Conservation (phyloP, 2,797 vertebrate genomes). For the Melanotaenia pygmaea region DNA sequence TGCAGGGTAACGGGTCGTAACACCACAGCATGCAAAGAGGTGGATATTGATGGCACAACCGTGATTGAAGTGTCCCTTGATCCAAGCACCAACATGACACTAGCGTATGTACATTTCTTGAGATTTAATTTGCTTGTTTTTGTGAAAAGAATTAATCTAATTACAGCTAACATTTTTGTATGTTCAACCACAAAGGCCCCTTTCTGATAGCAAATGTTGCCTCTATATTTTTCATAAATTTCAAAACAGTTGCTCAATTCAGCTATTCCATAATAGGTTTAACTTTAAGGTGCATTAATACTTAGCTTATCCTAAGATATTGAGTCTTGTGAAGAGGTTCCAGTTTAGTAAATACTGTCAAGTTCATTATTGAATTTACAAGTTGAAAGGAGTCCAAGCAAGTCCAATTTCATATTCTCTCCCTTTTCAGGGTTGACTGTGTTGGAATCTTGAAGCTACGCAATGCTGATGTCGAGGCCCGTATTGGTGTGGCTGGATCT, state of each 20-base stretch:
- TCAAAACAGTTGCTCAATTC: constrained; percentile 8
- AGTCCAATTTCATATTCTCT: constrained; percentile 8
- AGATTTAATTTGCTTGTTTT: neutral
- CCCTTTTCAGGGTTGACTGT: constrained; percentile 90
- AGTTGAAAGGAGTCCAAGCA: constrained; percentile 12
- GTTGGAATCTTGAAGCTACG: constrained; percentile 97
- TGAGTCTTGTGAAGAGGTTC: constrained; percentile 7
- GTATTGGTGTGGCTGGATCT: constrained; percentile 95
- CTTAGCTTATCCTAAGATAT: constrained; percentile 1
- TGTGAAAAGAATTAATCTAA: neutral
- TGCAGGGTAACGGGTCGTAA: constrained; percentile 97
- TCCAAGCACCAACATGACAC: constrained; percentile 93
- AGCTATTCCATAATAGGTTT: neutral
- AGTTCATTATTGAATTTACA: constrained; percentile 23
- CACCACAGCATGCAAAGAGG: constrained; percentile 97
- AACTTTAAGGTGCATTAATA: neutral
- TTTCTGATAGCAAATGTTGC: neutral
- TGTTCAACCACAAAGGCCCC: neutral
- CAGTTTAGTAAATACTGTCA: constrained; percentile 10
- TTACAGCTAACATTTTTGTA: neutral
- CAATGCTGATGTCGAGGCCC: constrained; percentile 97
- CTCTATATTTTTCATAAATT: neutral
- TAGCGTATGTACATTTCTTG: constrained; percentile 87
- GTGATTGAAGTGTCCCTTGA: constrained; percentile 97
- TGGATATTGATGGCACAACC: constrained; percentile 96